Base-by-base conservation (phyloP, 2,888 invertebrate genomes). In the Melitaea athalia region DNA sequence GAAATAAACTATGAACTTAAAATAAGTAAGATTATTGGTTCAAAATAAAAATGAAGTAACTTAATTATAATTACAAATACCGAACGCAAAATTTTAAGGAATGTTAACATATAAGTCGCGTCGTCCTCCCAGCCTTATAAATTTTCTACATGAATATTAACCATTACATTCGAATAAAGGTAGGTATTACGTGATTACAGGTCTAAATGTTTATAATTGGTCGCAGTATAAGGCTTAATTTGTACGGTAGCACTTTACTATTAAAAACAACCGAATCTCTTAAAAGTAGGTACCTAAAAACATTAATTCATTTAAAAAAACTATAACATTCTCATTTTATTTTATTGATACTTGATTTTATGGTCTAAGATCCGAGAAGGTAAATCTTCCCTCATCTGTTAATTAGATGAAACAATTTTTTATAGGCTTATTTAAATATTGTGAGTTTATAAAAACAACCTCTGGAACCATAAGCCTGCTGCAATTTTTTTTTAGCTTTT, bases 121-220 rank as follows among this genome's bases (percentile, higher is more conserved):
- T 38, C 38, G 33, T 62, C 6, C 49, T 38, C 59, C 63, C 63
- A 68, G 63, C 68, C 59, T 68, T 67, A 67, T 59, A 59, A 59
- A 15, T 63, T 38, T 68, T 49, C 52, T 63, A 68, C 63, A 47
- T 61, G 68, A 64, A 59, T 68, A 68, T 45, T 64, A 31, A 53
- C 59, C 42, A 38, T 52, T 50, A 55, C 33, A 17, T 12, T 17
- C 24, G 47, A 47, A 45, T 57, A 64, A 38, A 49, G 45, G 57
- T 53, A 57, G 15, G 47, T 55, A 45, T 62, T 60, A 47, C 31
- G 31, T 47, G 45, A 47, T 31, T 47, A 47, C n/a, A 45, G 52
- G 42, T 38, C 38, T 55, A 55, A 63, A 63, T 17, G 38, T 50
- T 38, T 63, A 52, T 50, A 63, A 63, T 63, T 63, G 62, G 62